A percentile compares a stretch with the other conserved stretches of the same genome.
Evolutionary conservation across 2,797 vertebrate genomes (phyloP).

Genomic region (Simalia tracyae): DNA sequence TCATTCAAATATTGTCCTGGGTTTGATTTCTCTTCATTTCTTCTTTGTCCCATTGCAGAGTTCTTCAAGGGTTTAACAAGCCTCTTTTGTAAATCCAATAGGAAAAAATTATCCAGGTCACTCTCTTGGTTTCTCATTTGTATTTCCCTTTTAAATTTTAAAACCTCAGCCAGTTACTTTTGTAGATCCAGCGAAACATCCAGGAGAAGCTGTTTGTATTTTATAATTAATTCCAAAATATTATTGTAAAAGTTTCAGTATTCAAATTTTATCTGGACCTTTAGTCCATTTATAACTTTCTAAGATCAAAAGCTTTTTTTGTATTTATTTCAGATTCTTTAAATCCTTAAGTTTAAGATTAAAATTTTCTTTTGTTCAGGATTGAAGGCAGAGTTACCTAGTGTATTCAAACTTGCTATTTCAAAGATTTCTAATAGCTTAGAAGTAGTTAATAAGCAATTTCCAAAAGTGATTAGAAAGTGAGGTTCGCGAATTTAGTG

Average conservation of each 20-base stretch:
- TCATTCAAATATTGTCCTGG: no score
- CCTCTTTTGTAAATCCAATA: no score
- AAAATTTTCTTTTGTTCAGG: neutral
- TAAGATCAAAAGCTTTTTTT: neutral
- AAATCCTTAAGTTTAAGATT: neutral
- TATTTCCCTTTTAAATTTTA: no score
- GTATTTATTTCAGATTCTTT: neutral
- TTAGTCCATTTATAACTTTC: neutral
- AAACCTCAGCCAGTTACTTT: no score
- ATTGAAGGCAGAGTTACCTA: neutral
- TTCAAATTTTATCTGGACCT: neutral
- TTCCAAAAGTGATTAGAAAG: neutral
- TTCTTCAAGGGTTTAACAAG: no score
- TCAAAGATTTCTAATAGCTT: neutral
- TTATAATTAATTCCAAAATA: neutral
- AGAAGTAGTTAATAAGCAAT: neutral
- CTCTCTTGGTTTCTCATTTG: no score
- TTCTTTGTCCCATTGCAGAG: no score
- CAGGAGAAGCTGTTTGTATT: neutral
- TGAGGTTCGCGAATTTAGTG: neutral
- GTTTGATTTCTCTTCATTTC: no score
- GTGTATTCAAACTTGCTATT: neutral
- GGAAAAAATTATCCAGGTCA: no score
- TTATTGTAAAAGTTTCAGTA: neutral
- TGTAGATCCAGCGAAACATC: no score